Conservation (phyloP, 2,888 invertebrate species). For the Sesia apiformis region DNA sequence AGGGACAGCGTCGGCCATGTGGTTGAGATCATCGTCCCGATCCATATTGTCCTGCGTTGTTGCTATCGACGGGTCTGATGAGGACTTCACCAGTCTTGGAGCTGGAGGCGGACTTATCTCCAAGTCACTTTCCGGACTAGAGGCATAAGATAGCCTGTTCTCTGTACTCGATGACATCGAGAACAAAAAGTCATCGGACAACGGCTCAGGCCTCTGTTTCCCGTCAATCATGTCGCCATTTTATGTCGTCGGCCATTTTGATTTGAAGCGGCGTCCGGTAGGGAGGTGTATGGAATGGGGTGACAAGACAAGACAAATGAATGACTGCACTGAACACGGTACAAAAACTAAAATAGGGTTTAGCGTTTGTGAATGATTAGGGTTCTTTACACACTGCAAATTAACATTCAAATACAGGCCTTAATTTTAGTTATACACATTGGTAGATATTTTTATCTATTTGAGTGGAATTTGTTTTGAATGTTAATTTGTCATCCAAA, state of each 20-base stretch:
- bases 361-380: conserved; percentile 31
- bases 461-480: conserved; percentile 4
- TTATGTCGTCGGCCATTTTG: conserved; percentile 41
- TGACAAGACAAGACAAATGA: conserved; percentile 73
- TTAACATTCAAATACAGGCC: conserved; percentile 33
- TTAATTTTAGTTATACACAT: too few species aligned
- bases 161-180: conserved; percentile 90
- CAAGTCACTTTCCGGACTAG: conserved; percentile 96
- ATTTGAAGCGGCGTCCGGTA: conserved; percentile 41
- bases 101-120: conserved; percentile 87
- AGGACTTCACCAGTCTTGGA: conserved; percentile 84
- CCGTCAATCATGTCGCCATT: conserved; percentile 15
- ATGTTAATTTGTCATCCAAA: conserved; percentile 26
- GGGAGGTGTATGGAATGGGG: conserved; percentile 71
- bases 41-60: conserved; percentile 92
- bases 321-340: conserved; percentile 61
- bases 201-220: conserved; percentile 93
- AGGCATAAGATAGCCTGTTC: conserved; percentile 94
- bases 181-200: conserved; percentile 99
- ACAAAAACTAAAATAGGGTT: conserved; percentile 53
- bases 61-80: conserved; percentile 95
- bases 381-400: conserved; percentile 10
- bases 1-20: conserved; percentile 80
- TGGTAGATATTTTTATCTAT: too few species aligned
- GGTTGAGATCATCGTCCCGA: conserved; percentile 72